phyloP scores from a whole-genome alignment of 2,888 invertebrate species.

The Pycnomerus fuliginosus region DNA sequence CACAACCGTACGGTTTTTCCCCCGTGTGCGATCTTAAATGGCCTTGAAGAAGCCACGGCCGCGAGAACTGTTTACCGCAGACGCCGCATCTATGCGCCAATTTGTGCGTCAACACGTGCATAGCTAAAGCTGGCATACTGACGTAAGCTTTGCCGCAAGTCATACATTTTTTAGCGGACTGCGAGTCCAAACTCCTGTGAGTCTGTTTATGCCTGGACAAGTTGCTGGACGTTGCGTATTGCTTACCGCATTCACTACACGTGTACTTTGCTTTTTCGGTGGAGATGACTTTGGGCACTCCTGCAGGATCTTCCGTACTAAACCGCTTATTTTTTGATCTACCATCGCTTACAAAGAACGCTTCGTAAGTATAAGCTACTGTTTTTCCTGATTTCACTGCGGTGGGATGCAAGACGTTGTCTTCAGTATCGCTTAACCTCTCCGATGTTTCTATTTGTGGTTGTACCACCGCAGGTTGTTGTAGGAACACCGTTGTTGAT shows the following conservation, averaged over 20 bases:
- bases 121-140: conserved; percentile 95
- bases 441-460: conserved; percentile 4
- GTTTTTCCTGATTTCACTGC: conserved; percentile 60
- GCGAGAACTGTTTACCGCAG: conserved; percentile 94
- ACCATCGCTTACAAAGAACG: conserved; percentile 88
- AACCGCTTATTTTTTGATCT: conserved; percentile 67
- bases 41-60: conserved; percentile 93
- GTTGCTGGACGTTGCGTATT: conserved; percentile 89
- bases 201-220: conserved; percentile 89
- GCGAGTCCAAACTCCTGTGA: conserved; percentile 88
- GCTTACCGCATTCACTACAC: conserved; percentile 87
- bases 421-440: conserved; percentile 5
- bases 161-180: conserved; percentile 90
- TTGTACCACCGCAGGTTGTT: no score
- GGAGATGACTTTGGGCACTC: conserved; percentile 32
- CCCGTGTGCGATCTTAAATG: conserved; percentile 89
- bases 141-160: conserved; percentile 97
- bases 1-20: conserved; percentile 91
- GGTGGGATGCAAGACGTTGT: conserved; percentile 11
- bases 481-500: conserved; percentile 73
- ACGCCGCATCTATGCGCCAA: conserved; percentile 88
- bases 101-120: conserved; percentile 91
- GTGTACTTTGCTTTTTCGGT: conserved; percentile 60
- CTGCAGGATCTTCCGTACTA: conserved; percentile 33
- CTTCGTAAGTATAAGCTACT: conserved; percentile 86